Conservation (phyloP, 1,140 invertebrate genomes). For the Temnothorax nylanderi region DNA sequence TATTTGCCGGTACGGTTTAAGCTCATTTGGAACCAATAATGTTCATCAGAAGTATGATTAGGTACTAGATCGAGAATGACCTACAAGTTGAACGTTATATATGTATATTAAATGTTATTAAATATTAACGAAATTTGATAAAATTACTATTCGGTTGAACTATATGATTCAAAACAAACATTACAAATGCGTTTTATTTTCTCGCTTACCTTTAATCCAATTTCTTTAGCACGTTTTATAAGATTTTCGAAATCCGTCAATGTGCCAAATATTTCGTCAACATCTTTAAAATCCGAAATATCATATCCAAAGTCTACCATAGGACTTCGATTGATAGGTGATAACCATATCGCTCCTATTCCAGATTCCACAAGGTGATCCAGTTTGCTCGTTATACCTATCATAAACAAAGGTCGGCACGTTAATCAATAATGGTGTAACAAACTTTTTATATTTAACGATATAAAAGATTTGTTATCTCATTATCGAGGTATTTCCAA, state of each 20-base stretch:
- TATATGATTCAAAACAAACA: too few relatives aligned
- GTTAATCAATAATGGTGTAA: neutral
- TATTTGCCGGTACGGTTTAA: too few relatives aligned
- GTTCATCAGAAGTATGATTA: too few relatives aligned
- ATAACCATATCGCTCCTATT: conserved; percentile 87
- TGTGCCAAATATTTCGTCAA: conserved; percentile 88
- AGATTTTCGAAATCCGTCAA: conserved; percentile 88
- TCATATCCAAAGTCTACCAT: conserved; percentile 90
- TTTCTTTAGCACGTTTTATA: conserved; percentile 78
- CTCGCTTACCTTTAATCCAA: too few relatives aligned
- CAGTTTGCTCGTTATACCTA: conserved; percentile 83
- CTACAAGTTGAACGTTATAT: too few relatives aligned
- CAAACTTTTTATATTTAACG: neutral
- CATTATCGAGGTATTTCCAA: too few relatives aligned
- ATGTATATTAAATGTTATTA: too few relatives aligned
- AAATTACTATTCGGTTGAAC: too few relatives aligned
- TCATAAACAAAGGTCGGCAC: neutral
- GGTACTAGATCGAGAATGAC: too few relatives aligned
- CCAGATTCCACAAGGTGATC: conserved; percentile 84
- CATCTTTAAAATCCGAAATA: conserved; percentile 87
- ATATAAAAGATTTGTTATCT: neutral
- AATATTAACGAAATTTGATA: too few relatives aligned
- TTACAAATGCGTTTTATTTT: too few relatives aligned
- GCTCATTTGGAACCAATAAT: too few relatives aligned
- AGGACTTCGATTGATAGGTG: conserved; percentile 89